Base-by-base conservation (phyloP, 2,888 invertebrate species). In the Torymus auratus region DNA sequence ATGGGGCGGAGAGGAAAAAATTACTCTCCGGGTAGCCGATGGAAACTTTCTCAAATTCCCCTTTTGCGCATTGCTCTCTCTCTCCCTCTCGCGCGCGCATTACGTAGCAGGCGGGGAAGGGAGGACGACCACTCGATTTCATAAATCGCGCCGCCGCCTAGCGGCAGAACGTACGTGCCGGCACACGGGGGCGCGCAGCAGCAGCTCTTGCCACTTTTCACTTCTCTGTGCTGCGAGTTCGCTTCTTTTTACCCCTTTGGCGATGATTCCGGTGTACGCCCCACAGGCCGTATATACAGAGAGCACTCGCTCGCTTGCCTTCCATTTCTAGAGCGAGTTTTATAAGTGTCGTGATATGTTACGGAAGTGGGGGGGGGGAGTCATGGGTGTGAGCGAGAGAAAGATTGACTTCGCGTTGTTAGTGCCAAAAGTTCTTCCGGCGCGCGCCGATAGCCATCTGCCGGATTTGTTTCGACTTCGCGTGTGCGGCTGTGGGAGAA, bases 401-500 rank as follows among this genome's bases (percentile, higher is more conserved):
- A 84, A 84, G 84, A 85, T 84, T 82, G 83, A 85, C 84, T 84
- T 69, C 81, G 82, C 28, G 28, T 28, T 28, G 28, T 28, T 28
- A 28, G 28, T 82, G 83, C 81, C 83, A 83, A 83, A 85, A 78
- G 53, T 83, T 85, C 83, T 83, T 74, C 67, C 79, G 72, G 74
- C 69, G 64, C 78, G 12, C 28, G 62, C 41, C 15, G 76, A 80
- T 81, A 67, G 83, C 81, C 82, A 83, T 84, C 82, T 80, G 23
- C 50, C 12, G 61, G 69, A 64, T 77, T 77, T 70, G 77, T 76
- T 61, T 76, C 75, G 61, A 56, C 41, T 28, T 55, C 55, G 23
- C 20, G 17, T 13, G 53, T 23, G 5, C 23, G 72, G 20, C 14
- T 17, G 62, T 23, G 23, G 53, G 17, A 20, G 69, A 23, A 14